Evolutionary conservation across 2,113 vertebrate species (phyloP).

Genomic region (Indicator indicator): DNA sequence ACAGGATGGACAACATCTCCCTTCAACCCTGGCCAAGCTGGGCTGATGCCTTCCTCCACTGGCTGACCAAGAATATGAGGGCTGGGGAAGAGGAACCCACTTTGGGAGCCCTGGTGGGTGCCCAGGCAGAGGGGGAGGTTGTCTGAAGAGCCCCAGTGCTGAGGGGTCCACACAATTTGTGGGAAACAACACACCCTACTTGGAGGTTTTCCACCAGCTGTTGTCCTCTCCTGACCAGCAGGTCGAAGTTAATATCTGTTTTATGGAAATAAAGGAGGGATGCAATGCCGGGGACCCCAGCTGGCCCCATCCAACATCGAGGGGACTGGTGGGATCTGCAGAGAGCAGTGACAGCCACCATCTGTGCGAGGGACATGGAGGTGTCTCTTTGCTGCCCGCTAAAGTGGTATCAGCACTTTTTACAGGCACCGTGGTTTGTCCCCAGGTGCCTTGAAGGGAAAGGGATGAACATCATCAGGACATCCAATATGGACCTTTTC

Average conservation of each 20-base stretch:
- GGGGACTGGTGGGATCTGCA: background rate
- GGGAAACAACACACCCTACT: rapidly evolving
- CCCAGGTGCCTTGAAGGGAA: rapidly evolving
- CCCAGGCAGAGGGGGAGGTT: rapidly evolving
- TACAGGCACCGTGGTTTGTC: background rate
- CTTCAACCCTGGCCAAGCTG: background rate
- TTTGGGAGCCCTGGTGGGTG: background rate
- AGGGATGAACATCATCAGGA: background rate
- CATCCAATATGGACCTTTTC: rapidly evolving
- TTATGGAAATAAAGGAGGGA: background rate
- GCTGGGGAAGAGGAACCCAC: background rate
- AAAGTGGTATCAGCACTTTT: background rate
- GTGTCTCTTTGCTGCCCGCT: background rate
- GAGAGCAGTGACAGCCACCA: background rate
- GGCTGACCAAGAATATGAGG: rapidly evolving
- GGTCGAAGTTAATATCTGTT: rapidly evolving
- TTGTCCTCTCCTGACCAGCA: background rate
- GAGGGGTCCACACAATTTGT: background rate
- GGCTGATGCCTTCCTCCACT: background rate
- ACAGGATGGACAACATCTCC: rapidly evolving
- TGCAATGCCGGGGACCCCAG: background rate
- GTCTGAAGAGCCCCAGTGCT: background rate
- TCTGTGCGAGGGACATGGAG: background rate
- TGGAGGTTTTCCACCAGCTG: background rate
- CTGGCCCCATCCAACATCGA: rapidly evolving